These are phyloP conservation scores for Amblyraja radiata DNA, from an alignment of 2,797 vertebrate genomes.

Conservation along the genomic window DNA sequence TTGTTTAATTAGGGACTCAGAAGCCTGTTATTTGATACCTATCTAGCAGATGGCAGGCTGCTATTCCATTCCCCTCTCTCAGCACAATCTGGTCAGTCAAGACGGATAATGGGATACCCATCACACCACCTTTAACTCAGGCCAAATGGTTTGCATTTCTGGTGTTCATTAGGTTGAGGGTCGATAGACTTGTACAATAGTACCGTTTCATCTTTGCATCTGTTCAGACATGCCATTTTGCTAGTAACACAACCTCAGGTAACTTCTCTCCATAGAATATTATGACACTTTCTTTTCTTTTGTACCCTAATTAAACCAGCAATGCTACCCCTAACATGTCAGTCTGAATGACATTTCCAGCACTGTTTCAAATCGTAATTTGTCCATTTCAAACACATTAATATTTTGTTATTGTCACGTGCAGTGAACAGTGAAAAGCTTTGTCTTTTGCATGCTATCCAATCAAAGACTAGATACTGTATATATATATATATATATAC, in stretches of 20 bases:
- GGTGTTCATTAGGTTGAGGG: conserved; percentile 25
- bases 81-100: conserved; percentile 57
- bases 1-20: conserved; percentile 72
- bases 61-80: conserved; percentile 60
- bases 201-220: not conserved
- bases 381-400: not conserved
- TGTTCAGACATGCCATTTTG: conserved; percentile 8
- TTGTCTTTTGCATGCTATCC: no score
- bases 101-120: conserved; percentile 14
- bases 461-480: no score
- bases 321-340: not conserved
- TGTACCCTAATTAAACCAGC: not conserved
- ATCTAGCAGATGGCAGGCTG: conserved; percentile 70
- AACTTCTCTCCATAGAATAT: not conserved
- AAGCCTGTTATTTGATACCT: conserved; percentile 66
- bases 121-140: conserved; percentile 30
- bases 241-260: not conserved
- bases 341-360: not conserved
- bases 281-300: not conserved
- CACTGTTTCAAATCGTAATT: not conserved
- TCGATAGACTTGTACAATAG: not conserved
- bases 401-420: no score
- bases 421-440: no score
- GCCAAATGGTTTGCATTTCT: conserved; percentile 21
- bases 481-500: no score